phyloP scores from a whole-genome alignment of 2,888 invertebrate species.

The Cheilosia pagana region DNA sequence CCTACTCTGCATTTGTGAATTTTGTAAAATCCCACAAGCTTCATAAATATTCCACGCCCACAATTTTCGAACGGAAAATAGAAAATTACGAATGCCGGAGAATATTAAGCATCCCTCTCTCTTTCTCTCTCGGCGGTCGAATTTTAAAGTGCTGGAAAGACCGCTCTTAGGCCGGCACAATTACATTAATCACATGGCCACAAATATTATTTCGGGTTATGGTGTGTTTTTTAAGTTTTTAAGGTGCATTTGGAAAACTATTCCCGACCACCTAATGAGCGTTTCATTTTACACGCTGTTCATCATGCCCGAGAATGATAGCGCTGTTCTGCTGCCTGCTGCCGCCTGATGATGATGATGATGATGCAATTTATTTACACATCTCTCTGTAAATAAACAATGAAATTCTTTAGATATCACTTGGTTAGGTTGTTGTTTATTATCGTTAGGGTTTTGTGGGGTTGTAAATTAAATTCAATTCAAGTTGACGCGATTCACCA shows the following conservation, averaged over 20 bases:
- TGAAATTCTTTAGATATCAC: conserved; percentile 58
- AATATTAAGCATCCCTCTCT: conserved; percentile 19
- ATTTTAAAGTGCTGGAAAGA: neutral
- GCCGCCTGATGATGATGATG: neutral
- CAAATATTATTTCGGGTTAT: conserved; percentile 26
- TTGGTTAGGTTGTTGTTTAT: conserved; percentile 35
- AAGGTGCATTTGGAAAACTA: conserved; percentile 6
- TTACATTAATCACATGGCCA: conserved; percentile 28
- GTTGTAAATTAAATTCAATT: conserved; percentile 51
- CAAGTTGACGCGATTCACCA: conserved; percentile 14
- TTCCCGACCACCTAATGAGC: neutral
- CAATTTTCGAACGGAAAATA: conserved; percentile 27
- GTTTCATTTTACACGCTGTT: conserved; percentile 5
- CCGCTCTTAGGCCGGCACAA: neutral
- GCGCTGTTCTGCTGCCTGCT: neutral
- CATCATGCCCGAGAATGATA: conserved; percentile 5
- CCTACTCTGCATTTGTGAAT: neutral
- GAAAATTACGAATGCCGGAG: conserved; percentile 29
- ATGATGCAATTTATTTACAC: conserved; percentile 63
- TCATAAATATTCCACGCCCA: conserved; percentile 57
- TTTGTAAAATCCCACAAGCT: conserved; percentile 31
- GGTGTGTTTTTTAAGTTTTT: conserved; percentile 6
- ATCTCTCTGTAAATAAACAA: conserved; percentile 56
- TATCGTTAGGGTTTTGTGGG: conserved; percentile 27
- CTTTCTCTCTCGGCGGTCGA: neutral